phyloP scores from a whole-genome alignment of 1,140 invertebrate species.

The Papilio glaucus region DNA sequence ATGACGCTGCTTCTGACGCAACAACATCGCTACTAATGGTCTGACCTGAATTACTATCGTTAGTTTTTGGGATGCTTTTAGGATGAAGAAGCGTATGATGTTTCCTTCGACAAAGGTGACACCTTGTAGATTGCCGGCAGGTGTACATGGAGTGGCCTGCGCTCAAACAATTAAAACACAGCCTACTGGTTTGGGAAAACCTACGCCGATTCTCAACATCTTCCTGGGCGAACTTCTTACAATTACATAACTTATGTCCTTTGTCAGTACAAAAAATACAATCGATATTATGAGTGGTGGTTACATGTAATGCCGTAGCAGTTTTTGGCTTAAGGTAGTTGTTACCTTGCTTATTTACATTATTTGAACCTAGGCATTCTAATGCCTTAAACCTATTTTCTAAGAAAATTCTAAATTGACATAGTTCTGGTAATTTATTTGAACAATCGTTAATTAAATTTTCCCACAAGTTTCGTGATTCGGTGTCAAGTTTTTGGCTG shows the following conservation, averaged over 20 bases:
- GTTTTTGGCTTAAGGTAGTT: slow-evolving; percentile 37
- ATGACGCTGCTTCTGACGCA: slow-evolving; percentile 14
- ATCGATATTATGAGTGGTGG: neutral
- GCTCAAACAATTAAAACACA: slow-evolving; percentile 50
- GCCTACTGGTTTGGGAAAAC: slow-evolving; percentile 40
- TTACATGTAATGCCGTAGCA: slow-evolving; percentile 26
- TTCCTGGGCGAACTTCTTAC: slow-evolving; percentile 42
- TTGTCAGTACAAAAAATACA: slow-evolving; percentile 42
- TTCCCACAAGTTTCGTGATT: slow-evolving; percentile 42
- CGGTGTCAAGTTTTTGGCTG: slow-evolving; percentile 37
- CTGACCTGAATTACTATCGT: slow-evolving; percentile 19
- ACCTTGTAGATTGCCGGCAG: slow-evolving; percentile 39
- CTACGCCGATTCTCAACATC: slow-evolving; percentile 36
- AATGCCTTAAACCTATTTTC: too few relatives aligned
- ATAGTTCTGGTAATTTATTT: slow-evolving; percentile 38
- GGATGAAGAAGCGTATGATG: slow-evolving; percentile 44
- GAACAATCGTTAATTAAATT: slow-evolving; percentile 14
- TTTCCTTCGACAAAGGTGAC: slow-evolving; percentile 38
- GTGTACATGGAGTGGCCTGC: slow-evolving; percentile 42
- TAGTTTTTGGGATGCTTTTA: neutral
- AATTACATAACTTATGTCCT: slow-evolving; percentile 46
- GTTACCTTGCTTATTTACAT: slow-evolving; percentile 30
- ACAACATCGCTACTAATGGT: slow-evolving; percentile 31
- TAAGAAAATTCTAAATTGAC: too few relatives aligned
- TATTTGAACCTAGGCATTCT: too few relatives aligned